Evolutionary conservation across 2,113 vertebrate genomes (phyloP).

Genomic region (Brachypodius melanocephalos): DNA sequence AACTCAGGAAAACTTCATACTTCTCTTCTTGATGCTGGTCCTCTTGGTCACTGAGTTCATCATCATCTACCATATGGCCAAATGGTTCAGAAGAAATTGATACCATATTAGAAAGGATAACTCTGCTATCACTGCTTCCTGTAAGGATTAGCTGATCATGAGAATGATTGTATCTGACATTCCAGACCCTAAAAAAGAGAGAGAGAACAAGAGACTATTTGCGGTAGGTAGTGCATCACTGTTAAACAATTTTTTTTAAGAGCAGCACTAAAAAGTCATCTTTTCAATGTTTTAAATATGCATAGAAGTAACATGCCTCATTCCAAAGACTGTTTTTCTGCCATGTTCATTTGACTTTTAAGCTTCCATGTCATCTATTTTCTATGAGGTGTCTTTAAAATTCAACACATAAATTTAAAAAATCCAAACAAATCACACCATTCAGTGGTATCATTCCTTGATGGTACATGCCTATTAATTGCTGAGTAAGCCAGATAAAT

Average conservation of each 20-base stretch:
- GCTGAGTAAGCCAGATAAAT: neutral
- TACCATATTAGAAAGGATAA: conserved; percentile 99
- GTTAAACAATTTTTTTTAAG: neutral
- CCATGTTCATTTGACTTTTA: neutral
- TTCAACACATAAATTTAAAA: neutral
- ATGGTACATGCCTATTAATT: neutral
- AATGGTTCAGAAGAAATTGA: conserved; percentile 99
- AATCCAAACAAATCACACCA: neutral
- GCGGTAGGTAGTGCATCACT: neutral
- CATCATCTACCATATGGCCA: conserved; percentile 94
- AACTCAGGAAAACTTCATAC: conserved; percentile 72
- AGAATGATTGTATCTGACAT: conserved; percentile 95
- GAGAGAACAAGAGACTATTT: neutral
- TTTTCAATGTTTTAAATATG: neutral
- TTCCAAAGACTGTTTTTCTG: neutral
- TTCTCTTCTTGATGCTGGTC: conserved; percentile 89
- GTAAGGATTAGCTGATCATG: conserved; percentile 96
- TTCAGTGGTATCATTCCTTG: neutral
- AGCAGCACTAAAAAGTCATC: neutral
- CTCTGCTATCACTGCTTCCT: conserved; percentile 96
- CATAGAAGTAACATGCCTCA: neutral
- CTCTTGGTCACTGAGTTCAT: conserved; percentile 92
- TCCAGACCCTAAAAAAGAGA: conserved; percentile 88
- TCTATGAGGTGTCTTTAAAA: neutral
- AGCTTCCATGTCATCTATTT: neutral